phyloP scores from a whole-genome alignment of 1,140 invertebrate genomes.

The Theocolax elegans region DNA sequence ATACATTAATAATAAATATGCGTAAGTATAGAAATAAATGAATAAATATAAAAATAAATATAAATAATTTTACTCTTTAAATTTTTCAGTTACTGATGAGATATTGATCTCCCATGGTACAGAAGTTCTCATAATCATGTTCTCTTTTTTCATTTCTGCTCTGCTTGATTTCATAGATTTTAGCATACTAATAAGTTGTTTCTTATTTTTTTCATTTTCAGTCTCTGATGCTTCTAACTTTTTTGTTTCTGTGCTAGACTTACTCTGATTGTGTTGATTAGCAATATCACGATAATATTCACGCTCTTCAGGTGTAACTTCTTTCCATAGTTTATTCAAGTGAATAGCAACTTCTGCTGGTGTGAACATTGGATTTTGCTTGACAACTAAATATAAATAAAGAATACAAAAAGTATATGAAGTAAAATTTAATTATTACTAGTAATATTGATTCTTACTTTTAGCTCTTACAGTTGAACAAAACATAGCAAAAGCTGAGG shows the following conservation, averaged over 20 bases:
- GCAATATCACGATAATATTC: conserved; percentile 62
- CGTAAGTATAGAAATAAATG: too few species aligned
- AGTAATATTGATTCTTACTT: conserved; percentile 50
- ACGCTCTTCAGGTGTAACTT: conserved; percentile 61
- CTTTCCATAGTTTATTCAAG: conserved; percentile 61
- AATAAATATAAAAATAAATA: conserved; percentile 4
- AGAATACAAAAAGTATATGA: not conserved
- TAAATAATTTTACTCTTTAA: conserved; percentile 39
- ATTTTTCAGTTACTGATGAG: conserved; percentile 41
- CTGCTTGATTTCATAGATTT: conserved; percentile 53
- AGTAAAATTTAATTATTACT: not conserved
- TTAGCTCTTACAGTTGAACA: conserved; percentile 53
- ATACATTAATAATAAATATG: too few species aligned
- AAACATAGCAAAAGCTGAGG: conserved; percentile 56
- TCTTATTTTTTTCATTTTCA: conserved; percentile 45
- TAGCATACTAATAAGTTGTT: conserved; percentile 48
- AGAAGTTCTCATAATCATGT: conserved; percentile 47
- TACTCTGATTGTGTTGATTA: conserved; percentile 28
- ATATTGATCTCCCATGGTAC: conserved; percentile 49
- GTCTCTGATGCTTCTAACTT: conserved; percentile 5
- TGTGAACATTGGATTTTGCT: conserved; percentile 58
- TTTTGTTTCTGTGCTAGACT: conserved; percentile 29
- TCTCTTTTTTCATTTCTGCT: conserved; percentile 37
- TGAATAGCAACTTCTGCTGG: conserved; percentile 59
- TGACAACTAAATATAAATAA: conserved; percentile 51